Base-by-base conservation (phyloP, 2,888 invertebrate genomes). In the Teleogryllus oceanicus region DNA sequence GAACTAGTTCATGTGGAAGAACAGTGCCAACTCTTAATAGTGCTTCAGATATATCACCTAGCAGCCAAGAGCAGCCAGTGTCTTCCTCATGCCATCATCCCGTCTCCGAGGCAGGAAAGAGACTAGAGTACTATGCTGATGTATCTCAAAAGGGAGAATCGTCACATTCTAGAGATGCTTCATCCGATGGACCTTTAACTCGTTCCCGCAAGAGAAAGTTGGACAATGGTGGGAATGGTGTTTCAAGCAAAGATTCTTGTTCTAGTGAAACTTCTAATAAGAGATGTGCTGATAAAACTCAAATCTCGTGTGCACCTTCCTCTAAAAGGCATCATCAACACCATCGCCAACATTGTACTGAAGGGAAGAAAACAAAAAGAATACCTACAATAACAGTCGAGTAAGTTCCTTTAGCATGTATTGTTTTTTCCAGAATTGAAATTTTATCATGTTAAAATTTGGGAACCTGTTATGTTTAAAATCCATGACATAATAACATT, bases 141-240 rank as follows among this genome's bases (percentile, higher is more conserved):
- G 50, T 16, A 11, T 74, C 75, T 20, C 50, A 51, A n/a, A 3
- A 12, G n/a, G 50, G 75, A 12, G 3, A 24, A 10, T 37, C 37
- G 8, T 37, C 37, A 37, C 37, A 37, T 37, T 37, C 37, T 37
- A 37, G 37, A 37, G 37, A 37, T 37, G 37, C 37, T 37, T 74
- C 74, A n/a, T 75, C 78, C 20, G 80, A 75, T 10, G 82, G 83
- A n/a, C 83, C 82, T 13, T n/a, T 83, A 50, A 83, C 83, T 2
- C 78, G 83, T 13, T 82, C 83, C 8, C 74, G 83, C 24, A 83
- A 83, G 79, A 78, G 83, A 13, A 81, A 82, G n/a, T 74, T 83
- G 75, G 79, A 82, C 49, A 24, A 82, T 51, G 50, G 77, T 12
- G 21, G 13, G n/a, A 74, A 24, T 20, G 20, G 76, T 37, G 75